Evolutionary conservation across 1,140 invertebrate species (phyloP).

Genomic region (Trichogramma pretiosum): DNA sequence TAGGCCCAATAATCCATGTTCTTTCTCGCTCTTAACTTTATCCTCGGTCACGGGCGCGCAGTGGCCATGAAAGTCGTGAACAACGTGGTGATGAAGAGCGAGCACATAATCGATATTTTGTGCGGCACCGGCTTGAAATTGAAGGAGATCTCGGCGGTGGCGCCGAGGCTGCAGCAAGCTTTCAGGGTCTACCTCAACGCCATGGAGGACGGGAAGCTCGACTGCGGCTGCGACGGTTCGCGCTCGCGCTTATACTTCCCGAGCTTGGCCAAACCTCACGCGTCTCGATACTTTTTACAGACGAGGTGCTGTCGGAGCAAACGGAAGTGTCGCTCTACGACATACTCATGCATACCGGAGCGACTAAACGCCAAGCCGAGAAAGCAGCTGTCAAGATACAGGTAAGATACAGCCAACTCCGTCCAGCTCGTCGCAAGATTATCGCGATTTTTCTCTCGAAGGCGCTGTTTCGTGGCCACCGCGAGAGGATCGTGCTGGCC

Average conservation of each 20-base stretch:
- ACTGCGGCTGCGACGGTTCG: conserved; percentile 9
- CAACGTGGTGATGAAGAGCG: conserved; percentile 37
- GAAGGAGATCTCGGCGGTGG: conserved; percentile 37
- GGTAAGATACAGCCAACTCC: conserved; percentile 20
- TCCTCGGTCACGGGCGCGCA: conserved; percentile 12
- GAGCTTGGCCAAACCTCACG: background rate
- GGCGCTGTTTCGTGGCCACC: conserved; percentile 29
- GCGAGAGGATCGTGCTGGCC: conserved; percentile 25
- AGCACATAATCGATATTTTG: conserved; percentile 39
- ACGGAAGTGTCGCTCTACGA: conserved; percentile 25
- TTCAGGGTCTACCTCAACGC: conserved; percentile 36
- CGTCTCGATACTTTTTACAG: background rate
- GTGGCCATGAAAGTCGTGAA: conserved; percentile 44
- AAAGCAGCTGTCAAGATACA: conserved; percentile 36
- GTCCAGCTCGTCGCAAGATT: too few species aligned
- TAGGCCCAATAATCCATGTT: too few species aligned
- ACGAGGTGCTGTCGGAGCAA: background rate
- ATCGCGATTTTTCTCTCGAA: conserved; percentile 13
- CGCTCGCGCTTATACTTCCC: background rate
- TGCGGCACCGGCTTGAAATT: conserved; percentile 35
- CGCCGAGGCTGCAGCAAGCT: conserved; percentile 32
- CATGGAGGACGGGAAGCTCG: conserved; percentile 20
- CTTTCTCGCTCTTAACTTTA: background rate
- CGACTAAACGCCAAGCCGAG: conserved; percentile 22
- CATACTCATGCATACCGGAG: conserved; percentile 29